Evolutionary conservation across 64 coral and sea anemone species (phyloP).

Genomic region (Pocillopora damicornis): DNA sequence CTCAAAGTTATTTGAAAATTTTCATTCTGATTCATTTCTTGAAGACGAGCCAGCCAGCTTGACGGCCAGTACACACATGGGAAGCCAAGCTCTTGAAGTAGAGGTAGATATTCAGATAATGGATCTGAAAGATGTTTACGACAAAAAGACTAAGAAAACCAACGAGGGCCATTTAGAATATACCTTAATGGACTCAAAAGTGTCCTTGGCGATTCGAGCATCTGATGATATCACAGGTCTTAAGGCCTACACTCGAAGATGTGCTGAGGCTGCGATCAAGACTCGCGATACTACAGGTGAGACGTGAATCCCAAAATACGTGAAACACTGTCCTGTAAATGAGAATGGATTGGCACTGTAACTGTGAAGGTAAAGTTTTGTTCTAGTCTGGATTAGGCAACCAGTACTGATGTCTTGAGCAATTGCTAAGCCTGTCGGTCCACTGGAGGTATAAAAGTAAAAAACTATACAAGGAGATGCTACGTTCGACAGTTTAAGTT

Average conservation of each 20-base stretch:
- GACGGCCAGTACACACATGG: not conserved
- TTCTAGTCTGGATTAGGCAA: too few relatives aligned
- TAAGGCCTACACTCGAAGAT: constrained; percentile 17
- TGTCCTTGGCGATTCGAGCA: not conserved
- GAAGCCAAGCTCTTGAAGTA: constrained; percentile 1
- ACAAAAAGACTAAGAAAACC: constrained; percentile 45
- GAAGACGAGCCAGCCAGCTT: too few relatives aligned
- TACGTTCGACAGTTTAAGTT: not conserved
- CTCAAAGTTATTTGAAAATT: not conserved
- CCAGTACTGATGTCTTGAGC: not conserved
- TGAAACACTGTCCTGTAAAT: not conserved
- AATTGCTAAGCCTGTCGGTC: not conserved
- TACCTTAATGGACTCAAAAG: constrained; percentile 30
- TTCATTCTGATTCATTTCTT: not conserved
- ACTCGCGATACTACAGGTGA: constrained; percentile 43
- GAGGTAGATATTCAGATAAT: constrained; percentile 38
- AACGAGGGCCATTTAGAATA: constrained; percentile 17
- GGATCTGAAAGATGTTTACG: constrained; percentile 38
- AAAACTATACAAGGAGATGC: not conserved
- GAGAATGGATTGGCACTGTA: not conserved
- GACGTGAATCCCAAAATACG: not conserved
- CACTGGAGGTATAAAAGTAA: not conserved
- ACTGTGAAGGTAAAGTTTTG: too few relatives aligned
- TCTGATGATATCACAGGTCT: constrained; percentile 19
- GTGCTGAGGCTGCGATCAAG: constrained; percentile 30